A percentile compares a stretch with the other conserved stretches of the same genome.
These are phyloP conservation scores for Alloplasta piceator DNA, from an alignment of 2,888 invertebrate genomes.

Conservation along the genomic window DNA sequence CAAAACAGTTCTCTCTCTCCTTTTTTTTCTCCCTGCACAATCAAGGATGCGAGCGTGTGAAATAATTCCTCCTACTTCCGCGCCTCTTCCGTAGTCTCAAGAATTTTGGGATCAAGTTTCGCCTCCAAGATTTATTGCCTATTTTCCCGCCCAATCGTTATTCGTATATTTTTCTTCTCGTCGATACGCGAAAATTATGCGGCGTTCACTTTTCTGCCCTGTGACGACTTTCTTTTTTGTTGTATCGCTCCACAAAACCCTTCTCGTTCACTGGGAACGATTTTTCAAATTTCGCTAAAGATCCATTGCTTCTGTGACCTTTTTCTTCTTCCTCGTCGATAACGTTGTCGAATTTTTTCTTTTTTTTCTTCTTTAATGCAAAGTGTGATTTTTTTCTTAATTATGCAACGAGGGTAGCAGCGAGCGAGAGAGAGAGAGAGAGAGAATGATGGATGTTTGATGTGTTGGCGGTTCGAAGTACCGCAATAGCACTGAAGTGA, in stretches of 20 bases:
- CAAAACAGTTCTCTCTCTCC: conserved; percentile 51
- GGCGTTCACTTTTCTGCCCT: neutral
- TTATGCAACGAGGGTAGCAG: neutral
- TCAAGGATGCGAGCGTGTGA: too few relatives aligned
- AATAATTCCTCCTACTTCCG: too few relatives aligned
- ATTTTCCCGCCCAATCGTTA: neutral
- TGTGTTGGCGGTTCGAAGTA: conserved; percentile 76
- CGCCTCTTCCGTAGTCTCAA: too few relatives aligned
- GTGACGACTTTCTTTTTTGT: neutral
- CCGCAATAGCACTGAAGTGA: conserved; percentile 80
- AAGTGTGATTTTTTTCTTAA: too few relatives aligned
- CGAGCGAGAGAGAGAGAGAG: conserved; percentile 25
- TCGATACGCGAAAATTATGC: neutral
- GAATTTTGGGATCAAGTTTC: too few relatives aligned
- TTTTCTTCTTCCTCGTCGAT: conserved; percentile 44
- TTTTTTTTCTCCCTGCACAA: conserved; percentile 8
- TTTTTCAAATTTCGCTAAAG: conserved; percentile 58
- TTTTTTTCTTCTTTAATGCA: conserved; percentile 36
- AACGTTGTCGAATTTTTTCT: conserved; percentile 46
- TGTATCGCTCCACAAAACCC: conserved; percentile 12
- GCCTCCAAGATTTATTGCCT: too few relatives aligned
- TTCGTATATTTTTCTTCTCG: neutral
- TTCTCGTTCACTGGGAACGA: conserved; percentile 31
- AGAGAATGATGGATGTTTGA: conserved; percentile 56
- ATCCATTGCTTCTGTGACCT: conserved; percentile 54